Evolutionary conservation across 1,140 invertebrate genomes (phyloP), one percentile per base, ranked within the genome.

Genomic region (Asobara japonica): DNA sequence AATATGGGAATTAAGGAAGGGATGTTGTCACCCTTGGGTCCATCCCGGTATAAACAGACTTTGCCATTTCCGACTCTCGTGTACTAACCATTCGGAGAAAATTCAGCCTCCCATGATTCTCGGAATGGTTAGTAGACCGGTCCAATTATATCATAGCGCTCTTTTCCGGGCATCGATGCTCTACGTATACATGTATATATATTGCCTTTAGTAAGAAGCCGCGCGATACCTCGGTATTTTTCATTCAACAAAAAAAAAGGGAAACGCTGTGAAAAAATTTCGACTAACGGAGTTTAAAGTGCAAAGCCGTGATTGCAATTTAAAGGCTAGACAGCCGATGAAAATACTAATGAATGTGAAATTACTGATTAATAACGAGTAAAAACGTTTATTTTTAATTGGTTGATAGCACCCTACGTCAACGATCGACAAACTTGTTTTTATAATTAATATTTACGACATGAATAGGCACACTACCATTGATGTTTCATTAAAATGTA

Each of bases 131-230:
- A 80, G 79, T 84, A 83, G 56, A 79, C 79, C 77, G 80, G 82
- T 84, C 83, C 82, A 84, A 83, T 83, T 83, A 83, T 83, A 83
- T 83, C 79, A 79, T 81, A 79, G 74, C 73, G 73, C 74, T 77
- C 70, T 41, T 67, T 27, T 13, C 45, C 45, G n/a, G 27, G 13
- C 41, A 68, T 56, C 29, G 13, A 29, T 68, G 18, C 25, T 51
- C 16, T 68, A 29, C 13, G 27, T 18, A 29, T 1, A 45, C 18
- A 45, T 16, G n/a, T 18, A 13, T 13, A 3, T 41, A 11, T 18
- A 16, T 45, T 16, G 3, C 41, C n/a, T 18, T 33, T 3, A 2
- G 7, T 1, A 45, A 45, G 18, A 45, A 45, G n/a, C n/a, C n/a
- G n/a, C n/a, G n/a, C n/a, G 0, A 45, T 45, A 45, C 41, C 41